These are phyloP conservation scores for Tychaedon coryphoeus DNA, from an alignment of 2,113 vertebrate species.

Conservation along the genomic window DNA sequence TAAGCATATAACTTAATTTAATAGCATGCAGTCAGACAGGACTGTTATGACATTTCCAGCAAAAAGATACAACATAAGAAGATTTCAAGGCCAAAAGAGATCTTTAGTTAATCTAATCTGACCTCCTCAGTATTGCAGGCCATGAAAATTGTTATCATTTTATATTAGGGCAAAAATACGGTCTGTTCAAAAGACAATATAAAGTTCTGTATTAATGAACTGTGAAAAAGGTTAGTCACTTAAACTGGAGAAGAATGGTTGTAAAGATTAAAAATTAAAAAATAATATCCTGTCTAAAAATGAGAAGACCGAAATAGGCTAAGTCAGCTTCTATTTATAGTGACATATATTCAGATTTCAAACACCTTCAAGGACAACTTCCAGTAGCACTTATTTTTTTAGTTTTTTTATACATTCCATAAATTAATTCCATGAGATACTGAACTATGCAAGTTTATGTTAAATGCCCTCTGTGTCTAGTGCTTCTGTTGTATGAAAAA, in stretches of 20 bases:
- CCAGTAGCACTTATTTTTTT: background rate
- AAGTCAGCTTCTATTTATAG: background rate
- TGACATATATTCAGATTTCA: background rate
- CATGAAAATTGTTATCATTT: background rate
- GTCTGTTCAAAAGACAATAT: background rate
- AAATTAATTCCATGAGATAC: background rate
- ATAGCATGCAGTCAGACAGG: background rate
- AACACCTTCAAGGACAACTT: background rate
- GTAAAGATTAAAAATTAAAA: background rate
- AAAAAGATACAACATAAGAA: background rate
- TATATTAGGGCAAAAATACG: background rate
- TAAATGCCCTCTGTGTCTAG: background rate
- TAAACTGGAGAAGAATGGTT: background rate
- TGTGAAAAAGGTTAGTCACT: background rate
- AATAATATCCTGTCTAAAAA: background rate
- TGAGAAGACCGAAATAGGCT: background rate
- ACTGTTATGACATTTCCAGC: background rate
- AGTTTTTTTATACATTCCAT: background rate
- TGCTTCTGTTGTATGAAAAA: background rate
- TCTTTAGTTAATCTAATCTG: background rate
- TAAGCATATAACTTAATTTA: background rate
- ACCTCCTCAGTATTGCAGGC: background rate
- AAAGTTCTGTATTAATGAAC: background rate
- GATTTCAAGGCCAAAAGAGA: background rate
- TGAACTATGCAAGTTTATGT: background rate